These are phyloP conservation scores for Cryptus viduatorius DNA, from an alignment of 2,888 invertebrate species.

Conservation along the genomic window DNA sequence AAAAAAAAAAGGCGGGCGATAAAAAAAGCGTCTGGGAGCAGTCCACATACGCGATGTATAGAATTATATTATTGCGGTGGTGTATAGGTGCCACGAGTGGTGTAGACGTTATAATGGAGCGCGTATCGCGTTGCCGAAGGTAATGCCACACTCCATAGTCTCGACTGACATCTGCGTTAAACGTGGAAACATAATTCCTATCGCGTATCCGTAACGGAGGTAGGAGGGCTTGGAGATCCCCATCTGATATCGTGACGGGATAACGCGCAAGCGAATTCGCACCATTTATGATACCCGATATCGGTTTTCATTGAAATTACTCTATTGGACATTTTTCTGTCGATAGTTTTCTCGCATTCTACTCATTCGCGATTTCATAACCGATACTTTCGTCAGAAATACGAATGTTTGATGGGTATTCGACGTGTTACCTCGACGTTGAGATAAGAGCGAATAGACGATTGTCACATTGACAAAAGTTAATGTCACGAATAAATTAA, in stretches of 20 bases:
- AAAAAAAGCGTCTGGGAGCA: slow-evolving; percentile 47
- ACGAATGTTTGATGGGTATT: slow-evolving; percentile 11
- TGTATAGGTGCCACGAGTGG: not conserved
- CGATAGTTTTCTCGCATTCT: slow-evolving; percentile 52
- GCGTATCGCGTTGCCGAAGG: slow-evolving; percentile 47
- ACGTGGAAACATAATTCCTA: slow-evolving; percentile 52
- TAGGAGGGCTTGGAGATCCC: not conserved
- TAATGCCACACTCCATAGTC: slow-evolving; percentile 48
- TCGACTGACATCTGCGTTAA: slow-evolving; percentile 33
- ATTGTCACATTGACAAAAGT: no score
- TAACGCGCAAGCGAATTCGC: slow-evolving; percentile 54
- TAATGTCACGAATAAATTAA: no score
- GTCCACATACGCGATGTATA: slow-evolving; percentile 29
- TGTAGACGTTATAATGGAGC: slow-evolving; percentile 29
- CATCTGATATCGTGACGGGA: slow-evolving; percentile 12
- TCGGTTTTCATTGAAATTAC: slow-evolving; percentile 72
- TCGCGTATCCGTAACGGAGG: slow-evolving; percentile 2
- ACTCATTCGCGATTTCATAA: slow-evolving; percentile 47
- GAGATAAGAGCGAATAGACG: not conserved
- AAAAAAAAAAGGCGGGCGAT: slow-evolving; percentile 29
- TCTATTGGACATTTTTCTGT: slow-evolving; percentile 63
- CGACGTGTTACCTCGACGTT: no score
- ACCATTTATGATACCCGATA: slow-evolving; percentile 74
- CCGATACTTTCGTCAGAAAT: slow-evolving; percentile 52
- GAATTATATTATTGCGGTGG: slow-evolving; percentile 35